Base-by-base conservation (phyloP, 2,113 vertebrate species). In the Neolamprologus falcicula region DNA sequence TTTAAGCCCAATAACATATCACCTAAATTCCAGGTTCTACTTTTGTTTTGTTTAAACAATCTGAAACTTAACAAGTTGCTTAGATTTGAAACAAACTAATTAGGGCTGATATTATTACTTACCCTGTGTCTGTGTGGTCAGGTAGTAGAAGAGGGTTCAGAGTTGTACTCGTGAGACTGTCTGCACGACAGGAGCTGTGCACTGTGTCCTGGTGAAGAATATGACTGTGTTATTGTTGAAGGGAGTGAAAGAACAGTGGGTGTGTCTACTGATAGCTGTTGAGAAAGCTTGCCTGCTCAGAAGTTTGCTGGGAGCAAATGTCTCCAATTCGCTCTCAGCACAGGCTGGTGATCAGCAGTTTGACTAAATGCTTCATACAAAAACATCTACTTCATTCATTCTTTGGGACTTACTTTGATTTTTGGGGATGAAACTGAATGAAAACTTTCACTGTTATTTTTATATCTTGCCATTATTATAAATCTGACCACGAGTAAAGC, bases 151-250 rank as follows among this genome's bases (percentile, higher is more conserved):
- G 33, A 45, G n/a, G 40, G 53, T 40, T 31, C 31, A 71, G 80
- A 81, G 31, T 54, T 83, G 82, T 83, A 83, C 90, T 90, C 93
- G 92, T 93, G 96, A 96, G 95, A 80, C 96, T 96, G 96, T 97
- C 96, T 21, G 96, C 96, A 96, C 92, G 93, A 97, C 95, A 89
- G 80, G 84, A 93, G 84, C 91, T 31, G 83, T 85, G 85, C 84
- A 87, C 88, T 87, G 40, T 76, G 66, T 26, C 85, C 82, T 45
- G 53, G 19, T 78, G 61, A 63, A 91, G 88, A 92, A 93, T 93
- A 92, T 90, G 82, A 33, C 78, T 87, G 85, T 83, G 86, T 31
- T 88, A 47, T 87, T 35, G 57, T 45, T 89, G 52, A 85, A 80
- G 86, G 83, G 50, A 88, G 86, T 54, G 54, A 66, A 55, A 52